Percentiles rank a stretch among this genome's conserved stretches.
Evolutionary conservation across 2,888 invertebrate genomes (phyloP).

Genomic region (Prosapia bicincta): DNA sequence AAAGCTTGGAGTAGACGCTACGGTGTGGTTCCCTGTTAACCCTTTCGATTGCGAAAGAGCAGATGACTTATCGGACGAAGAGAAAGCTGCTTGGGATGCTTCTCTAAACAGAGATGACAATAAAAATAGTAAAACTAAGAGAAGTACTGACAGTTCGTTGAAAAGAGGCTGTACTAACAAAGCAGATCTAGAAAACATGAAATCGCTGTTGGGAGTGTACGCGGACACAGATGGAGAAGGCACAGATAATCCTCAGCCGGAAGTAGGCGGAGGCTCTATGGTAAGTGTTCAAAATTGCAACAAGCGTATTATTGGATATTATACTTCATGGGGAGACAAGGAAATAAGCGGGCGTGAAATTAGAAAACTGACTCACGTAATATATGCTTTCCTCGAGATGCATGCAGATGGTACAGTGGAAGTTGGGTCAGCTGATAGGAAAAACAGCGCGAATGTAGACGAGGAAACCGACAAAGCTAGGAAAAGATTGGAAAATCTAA

Average conservation of each 20-base stretch:
- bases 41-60: slow-evolving; percentile 13
- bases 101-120: neutral
- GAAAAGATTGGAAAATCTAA: slow-evolving; percentile 24
- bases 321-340: slow-evolving; percentile 32
- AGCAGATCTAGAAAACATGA: neutral
- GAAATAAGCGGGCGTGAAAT: slow-evolving; percentile 16
- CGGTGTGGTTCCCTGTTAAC: slow-evolving; percentile 28
- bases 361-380: slow-evolving; percentile 30
- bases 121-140: neutral
- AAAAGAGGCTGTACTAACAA: neutral
- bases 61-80: neutral
- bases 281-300: slow-evolving; percentile 24
- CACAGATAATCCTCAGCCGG: neutral
- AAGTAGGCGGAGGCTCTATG: slow-evolving; percentile 10
- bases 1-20: neutral
- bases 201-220: slow-evolving; percentile 3
- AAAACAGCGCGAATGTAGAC: slow-evolving; percentile 21
- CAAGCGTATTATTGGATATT: slow-evolving; percentile 32
- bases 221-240: neutral
- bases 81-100: slow-evolving; percentile 21
- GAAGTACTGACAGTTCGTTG: neutral
- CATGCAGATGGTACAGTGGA: slow-evolving; percentile 22
- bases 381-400: slow-evolving; percentile 34
- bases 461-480: slow-evolving; percentile 21
- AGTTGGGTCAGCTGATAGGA: slow-evolving; percentile 27